Evolutionary conservation across 2,888 invertebrate species (phyloP).

Genomic region (Escarpia spicata): DNA sequence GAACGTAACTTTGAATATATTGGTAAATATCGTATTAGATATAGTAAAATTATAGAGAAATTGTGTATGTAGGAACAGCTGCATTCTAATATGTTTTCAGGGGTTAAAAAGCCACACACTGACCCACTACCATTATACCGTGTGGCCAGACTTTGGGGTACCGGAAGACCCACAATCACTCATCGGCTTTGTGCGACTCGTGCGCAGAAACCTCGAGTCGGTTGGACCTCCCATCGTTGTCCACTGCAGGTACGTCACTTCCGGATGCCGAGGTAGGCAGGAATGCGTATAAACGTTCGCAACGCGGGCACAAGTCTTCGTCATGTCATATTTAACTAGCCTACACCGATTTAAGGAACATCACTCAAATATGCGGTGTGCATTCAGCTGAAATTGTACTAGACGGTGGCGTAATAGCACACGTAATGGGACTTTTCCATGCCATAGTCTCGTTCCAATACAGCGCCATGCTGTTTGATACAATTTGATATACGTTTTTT

Average conservation of each 20-base stretch:
- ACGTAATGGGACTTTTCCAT: too few relatives aligned
- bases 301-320: not conserved
- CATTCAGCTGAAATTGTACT: too few relatives aligned
- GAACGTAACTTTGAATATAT: too few relatives aligned
- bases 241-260: conserved; percentile 80
- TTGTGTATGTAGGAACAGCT: not conserved
- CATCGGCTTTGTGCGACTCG: conserved; percentile 35
- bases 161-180: conserved; percentile 78
- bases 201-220: conserved; percentile 33
- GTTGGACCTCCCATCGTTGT: conserved; percentile 82
- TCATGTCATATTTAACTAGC: not conserved
- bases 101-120: conserved; percentile 20
- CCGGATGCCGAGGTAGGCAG: not conserved
- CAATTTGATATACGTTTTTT: too few relatives aligned
- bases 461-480: too few relatives aligned
- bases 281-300: not conserved
- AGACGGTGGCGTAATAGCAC: too few relatives aligned
- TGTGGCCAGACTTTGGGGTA: conserved; percentile 96
- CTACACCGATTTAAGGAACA: too few relatives aligned
- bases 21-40: not conserved
- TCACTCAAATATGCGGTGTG: too few relatives aligned
- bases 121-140: conserved; percentile 89
- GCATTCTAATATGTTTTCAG: not conserved
- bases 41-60: not conserved
- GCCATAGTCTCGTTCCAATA: too few relatives aligned